Evolutionary conservation across 1,140 invertebrate species (phyloP).

Genomic region (Oppia nitens): DNA sequence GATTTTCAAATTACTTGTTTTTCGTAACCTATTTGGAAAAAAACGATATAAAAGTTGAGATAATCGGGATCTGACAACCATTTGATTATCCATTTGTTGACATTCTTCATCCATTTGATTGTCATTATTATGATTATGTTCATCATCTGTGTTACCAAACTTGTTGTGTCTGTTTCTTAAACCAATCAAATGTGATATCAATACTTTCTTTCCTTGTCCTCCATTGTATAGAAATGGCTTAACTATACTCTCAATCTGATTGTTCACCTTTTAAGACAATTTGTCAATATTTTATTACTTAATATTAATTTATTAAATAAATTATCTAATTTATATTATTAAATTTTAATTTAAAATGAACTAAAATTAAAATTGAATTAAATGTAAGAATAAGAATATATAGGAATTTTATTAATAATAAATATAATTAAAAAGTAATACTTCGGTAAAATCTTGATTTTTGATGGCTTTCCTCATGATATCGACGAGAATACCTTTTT

Average conservation of each 20-base stretch:
- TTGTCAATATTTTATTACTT: too few relatives aligned
- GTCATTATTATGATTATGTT: constrained; percentile 18
- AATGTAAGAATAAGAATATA: too few relatives aligned
- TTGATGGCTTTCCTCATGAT: constrained; percentile 79
- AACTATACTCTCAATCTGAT: constrained; percentile 73
- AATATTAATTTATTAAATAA: too few relatives aligned
- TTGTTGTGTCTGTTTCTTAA: constrained; percentile 32
- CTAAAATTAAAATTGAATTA: too few relatives aligned
- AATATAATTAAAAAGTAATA: too few relatives aligned
- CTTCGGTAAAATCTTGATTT: constrained; percentile 51
- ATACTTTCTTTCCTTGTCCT: constrained; percentile 70
- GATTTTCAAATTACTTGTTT: background rate
- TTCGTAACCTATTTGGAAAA: background rate
- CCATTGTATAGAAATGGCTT: constrained; percentile 83
- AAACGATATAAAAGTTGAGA: too few relatives aligned
- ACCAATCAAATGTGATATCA: constrained; percentile 66
- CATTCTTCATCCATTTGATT: constrained; percentile 16
- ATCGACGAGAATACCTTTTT: constrained; percentile 69
- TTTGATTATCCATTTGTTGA: constrained; percentile 10
- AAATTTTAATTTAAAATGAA: too few relatives aligned
- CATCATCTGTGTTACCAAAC: constrained; percentile 12
- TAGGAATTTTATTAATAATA: too few relatives aligned
- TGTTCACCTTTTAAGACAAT: constrained; percentile 50
- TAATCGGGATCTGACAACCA: background rate
- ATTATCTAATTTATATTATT: too few relatives aligned